phyloP scores from a whole-genome alignment of 1,140 invertebrate species.

The Euglossa dilemma region DNA sequence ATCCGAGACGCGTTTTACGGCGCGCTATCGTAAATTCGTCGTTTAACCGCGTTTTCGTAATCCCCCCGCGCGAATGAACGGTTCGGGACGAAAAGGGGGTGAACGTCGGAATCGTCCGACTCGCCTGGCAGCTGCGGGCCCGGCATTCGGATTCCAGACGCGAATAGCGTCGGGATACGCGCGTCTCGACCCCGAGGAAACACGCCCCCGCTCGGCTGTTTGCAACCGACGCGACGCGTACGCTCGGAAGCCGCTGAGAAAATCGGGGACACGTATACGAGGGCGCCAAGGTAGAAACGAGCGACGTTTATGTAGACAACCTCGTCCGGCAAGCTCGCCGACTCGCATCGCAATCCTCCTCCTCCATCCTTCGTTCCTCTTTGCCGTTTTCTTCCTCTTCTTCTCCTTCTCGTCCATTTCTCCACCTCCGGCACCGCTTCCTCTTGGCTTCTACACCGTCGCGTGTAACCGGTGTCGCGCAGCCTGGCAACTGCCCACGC shows the following conservation, averaged over 20 bases:
- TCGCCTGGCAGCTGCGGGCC: constrained; percentile 32
- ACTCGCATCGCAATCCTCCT: constrained; percentile 35
- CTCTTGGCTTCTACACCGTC: background rate
- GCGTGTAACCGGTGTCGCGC: constrained; percentile 60
- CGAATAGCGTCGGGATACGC: constrained; percentile 35
- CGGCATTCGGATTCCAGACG: constrained; percentile 54
- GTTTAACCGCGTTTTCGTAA: background rate
- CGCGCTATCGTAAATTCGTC: background rate
- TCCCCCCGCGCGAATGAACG: background rate
- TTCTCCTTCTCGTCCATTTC: too few species aligned
- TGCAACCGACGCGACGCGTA: constrained; percentile 1
- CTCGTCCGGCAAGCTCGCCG: constrained; percentile 49
- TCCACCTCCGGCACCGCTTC: too few species aligned
- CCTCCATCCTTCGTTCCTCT: constrained; percentile 9
- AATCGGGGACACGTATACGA: constrained; percentile 50
- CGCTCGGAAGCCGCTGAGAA: constrained; percentile 39
- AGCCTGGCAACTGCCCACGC: constrained; percentile 70
- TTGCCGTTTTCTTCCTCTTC: background rate
- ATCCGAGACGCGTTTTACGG: background rate
- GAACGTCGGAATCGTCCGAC: background rate
- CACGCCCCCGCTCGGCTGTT: background rate
- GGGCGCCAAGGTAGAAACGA: constrained; percentile 40
- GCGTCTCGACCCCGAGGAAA: background rate
- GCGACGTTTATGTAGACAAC: constrained; percentile 60
- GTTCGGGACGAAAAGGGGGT: background rate